phyloP scores from a whole-genome alignment of 2,113 vertebrate genomes.

The Delphinus delphis region DNA sequence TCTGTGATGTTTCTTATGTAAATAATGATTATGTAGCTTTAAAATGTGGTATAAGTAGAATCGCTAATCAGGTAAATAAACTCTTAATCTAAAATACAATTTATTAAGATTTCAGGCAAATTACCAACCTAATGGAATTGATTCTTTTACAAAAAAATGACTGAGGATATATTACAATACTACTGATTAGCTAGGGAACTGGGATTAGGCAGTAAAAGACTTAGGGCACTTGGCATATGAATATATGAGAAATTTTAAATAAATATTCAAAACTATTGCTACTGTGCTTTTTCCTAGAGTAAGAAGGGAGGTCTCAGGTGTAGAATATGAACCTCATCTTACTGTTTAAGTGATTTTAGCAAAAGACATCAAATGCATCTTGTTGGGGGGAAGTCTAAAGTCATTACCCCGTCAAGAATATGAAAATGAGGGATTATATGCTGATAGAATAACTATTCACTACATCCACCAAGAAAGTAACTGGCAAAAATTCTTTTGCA shows the following conservation, averaged over 20 bases:
- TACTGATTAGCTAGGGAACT: background rate
- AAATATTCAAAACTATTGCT: constrained; percentile 30
- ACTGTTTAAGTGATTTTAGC: constrained; percentile 42
- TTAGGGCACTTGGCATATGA: background rate
- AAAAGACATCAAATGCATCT: background rate
- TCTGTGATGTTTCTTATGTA: constrained; percentile 14
- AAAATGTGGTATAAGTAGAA: background rate
- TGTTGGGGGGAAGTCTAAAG: constrained; percentile 1
- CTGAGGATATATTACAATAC: background rate
- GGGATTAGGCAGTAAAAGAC: constrained; percentile 19
- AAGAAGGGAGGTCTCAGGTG: constrained; percentile 30
- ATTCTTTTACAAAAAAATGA: constrained; percentile 12
- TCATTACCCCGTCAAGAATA: constrained; percentile 51
- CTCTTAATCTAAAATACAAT: background rate
- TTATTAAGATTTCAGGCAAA: background rate
- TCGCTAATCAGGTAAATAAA: background rate
- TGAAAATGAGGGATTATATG: constrained; percentile 42
- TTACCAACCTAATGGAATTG: background rate
- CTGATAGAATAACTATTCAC: constrained; percentile 32
- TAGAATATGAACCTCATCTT: constrained; percentile 32
- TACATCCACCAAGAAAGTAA: constrained; percentile 38
- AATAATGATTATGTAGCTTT: background rate
- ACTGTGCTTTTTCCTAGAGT: background rate
- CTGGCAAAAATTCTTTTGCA: constrained; percentile 48
- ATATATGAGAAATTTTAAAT: constrained; percentile 46